These are phyloP conservation scores for Drosophila macrospina DNA, from an alignment of 2,888 invertebrate genomes.

Conservation along the genomic window DNA sequence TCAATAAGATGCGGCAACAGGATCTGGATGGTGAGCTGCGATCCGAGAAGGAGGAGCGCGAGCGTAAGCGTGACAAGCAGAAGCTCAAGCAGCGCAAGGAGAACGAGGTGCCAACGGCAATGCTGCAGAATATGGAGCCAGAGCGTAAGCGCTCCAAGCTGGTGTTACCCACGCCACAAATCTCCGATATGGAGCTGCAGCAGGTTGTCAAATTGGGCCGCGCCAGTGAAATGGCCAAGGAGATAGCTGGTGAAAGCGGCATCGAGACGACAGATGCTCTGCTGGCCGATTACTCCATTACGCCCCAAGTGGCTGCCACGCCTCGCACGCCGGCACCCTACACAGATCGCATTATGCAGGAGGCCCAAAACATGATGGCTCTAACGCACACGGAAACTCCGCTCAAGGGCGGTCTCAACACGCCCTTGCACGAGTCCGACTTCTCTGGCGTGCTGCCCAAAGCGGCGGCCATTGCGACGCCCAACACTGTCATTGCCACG, in stretches of 20 bases:
- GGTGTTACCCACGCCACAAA: conserved; percentile 98
- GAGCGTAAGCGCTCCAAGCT: conserved; percentile 97
- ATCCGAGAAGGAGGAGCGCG: conserved; percentile 96
- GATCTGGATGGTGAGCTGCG: conserved; percentile 96
- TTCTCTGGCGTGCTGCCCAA: conserved; percentile 94
- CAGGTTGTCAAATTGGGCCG: conserved; percentile 97
- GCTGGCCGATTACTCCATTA: conserved; percentile 95
- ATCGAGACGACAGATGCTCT: conserved; percentile 93
- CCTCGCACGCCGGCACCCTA: conserved; percentile 95
- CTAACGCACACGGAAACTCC: conserved; percentile 99
- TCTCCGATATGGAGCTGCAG: conserved; percentile 95
- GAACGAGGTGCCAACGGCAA: conserved; percentile 96
- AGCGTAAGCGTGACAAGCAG: conserved; percentile 97
- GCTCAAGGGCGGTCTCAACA: conserved; percentile 97
- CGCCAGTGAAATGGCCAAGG: conserved; percentile 95
- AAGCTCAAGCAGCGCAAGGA: conserved; percentile 98
- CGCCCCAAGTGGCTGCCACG: conserved; percentile 89
- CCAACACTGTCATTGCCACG: conserved; percentile 95
- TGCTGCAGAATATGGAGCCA: conserved; percentile 95
- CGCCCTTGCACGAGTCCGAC: conserved; percentile 95
- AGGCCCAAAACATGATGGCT: conserved; percentile 99
- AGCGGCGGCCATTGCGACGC: conserved; percentile 90
- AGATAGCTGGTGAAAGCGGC: conserved; percentile 92
- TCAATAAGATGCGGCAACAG: conserved; percentile 94
- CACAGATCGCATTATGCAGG: conserved; percentile 94